Evolutionary conservation across 2,888 invertebrate genomes (phyloP).

Genomic region (Halictus ligatus): DNA sequence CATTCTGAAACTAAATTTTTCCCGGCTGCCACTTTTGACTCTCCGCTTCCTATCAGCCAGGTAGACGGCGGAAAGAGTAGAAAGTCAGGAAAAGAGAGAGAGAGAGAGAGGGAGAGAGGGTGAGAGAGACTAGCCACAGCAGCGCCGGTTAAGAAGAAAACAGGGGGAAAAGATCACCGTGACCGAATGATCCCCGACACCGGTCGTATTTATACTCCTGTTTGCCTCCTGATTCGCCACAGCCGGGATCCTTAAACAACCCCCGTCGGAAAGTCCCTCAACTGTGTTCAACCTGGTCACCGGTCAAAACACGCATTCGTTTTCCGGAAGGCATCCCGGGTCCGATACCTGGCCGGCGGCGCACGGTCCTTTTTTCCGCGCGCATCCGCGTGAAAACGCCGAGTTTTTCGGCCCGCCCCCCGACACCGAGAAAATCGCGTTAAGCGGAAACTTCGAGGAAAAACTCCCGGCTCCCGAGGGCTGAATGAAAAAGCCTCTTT

Average conservation of each 20-base stretch:
- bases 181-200: slow-evolving; percentile 73
- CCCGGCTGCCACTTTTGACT: slow-evolving; percentile 29
- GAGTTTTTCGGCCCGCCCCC: slow-evolving; percentile 45
- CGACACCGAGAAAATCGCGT: slow-evolving; percentile 61
- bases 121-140: neutral
- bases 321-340: slow-evolving; percentile 57
- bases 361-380: slow-evolving; percentile 62
- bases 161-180: slow-evolving; percentile 70
- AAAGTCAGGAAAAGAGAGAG: slow-evolving; percentile 28
- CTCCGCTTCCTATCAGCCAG: slow-evolving; percentile 32
- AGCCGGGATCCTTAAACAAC: slow-evolving; percentile 65
- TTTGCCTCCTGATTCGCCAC: slow-evolving; percentile 79
- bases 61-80: slow-evolving; percentile 32
- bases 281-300: slow-evolving; percentile 43
- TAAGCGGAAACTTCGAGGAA: slow-evolving; percentile 64
- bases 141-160: slow-evolving; percentile 16
- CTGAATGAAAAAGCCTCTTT: neutral
- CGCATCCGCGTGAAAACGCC: slow-evolving; percentile 66
- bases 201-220: slow-evolving; percentile 77
- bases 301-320: slow-evolving; percentile 77
- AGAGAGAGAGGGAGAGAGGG: neutral
- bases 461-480: slow-evolving; percentile 3
- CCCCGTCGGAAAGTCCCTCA: slow-evolving; percentile 47
- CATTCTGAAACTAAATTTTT: too few species aligned
- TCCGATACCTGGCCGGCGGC: slow-evolving; percentile 38